These are phyloP conservation scores for Nyctibius bracteatus DNA, from an alignment of 2,113 vertebrate species.

Conservation along the genomic window DNA sequence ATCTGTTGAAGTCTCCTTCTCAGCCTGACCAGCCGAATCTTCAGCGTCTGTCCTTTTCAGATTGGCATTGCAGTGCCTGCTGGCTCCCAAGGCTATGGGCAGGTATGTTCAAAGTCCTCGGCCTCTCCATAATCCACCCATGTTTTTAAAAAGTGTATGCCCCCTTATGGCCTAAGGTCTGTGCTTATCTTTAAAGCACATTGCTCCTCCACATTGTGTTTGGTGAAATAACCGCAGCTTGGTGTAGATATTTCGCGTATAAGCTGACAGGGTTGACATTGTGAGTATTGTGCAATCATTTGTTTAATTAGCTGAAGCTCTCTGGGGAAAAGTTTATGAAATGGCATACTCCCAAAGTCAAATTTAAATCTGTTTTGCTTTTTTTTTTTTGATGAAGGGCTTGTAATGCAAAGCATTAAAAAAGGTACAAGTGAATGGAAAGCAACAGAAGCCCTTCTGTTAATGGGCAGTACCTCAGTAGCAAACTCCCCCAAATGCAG, in stretches of 20 bases:
- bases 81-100: not conserved
- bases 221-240: not conserved
- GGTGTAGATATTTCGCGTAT: not conserved
- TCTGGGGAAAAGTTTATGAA: slow-evolving; percentile 66
- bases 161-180: not conserved
- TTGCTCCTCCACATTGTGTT: not conserved
- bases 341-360: slow-evolving; percentile 55
- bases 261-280: slow-evolving; percentile 49
- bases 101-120: not conserved
- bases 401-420: slow-evolving; percentile 13
- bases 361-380: slow-evolving; percentile 60
- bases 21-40: not conserved
- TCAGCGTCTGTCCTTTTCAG: not conserved
- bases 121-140: not conserved
- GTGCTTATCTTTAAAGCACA: not conserved
- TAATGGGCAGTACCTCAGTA: not conserved
- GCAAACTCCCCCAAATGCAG: not conserved
- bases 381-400: slow-evolving; percentile 6
- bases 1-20: not conserved
- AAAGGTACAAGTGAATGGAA: slow-evolving; percentile 22
- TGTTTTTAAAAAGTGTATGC: not conserved
- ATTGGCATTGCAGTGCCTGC: not conserved
- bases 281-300: slow-evolving; percentile 69
- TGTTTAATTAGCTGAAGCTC: slow-evolving; percentile 75
- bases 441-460: not conserved